Base-by-base conservation (phyloP, 2,797 vertebrate species). In the Pipistrellus kuhlii region DNA sequence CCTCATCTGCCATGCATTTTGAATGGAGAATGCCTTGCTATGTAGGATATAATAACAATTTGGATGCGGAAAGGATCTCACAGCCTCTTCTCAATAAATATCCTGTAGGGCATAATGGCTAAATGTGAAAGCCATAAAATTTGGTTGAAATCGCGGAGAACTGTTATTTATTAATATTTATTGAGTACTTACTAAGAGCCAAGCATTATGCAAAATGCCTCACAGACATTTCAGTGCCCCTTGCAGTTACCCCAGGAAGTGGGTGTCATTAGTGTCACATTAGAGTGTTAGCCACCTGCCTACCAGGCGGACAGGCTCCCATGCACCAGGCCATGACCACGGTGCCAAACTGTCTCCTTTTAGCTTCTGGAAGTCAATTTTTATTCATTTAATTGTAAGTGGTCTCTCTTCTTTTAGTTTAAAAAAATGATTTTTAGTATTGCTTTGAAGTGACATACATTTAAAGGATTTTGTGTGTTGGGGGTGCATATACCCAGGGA, bases 101-200 rank as follows among this genome's bases (percentile, higher is more conserved):
- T 21, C 68, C 32, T 18, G 27, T 46, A 32, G 72, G 64, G 25
- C 55, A 0, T n/a, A 35, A 51, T 30, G 27, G 32, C 35, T 64
- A 15, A 68, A 55, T 20, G 12, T 1, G 51, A 88, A 93, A 69
- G 51, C 84, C n/a, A 2, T 46, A 46, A 30, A 46, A 10, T 88
- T 82, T 68, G 83, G 69, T 91, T 69, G 80, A 59, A 73, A 66
- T 73, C 6, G 10, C 41, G 57, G 14, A 44, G 15, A 77, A 38
- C 68, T 41, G 5, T 82, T 85, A 20, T 27, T 69, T 87, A 72
- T 59, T 86, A 38, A n/a, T 81, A 73, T 92, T 85, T 90, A 46
- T 55, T 17, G 62, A 57, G 15, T 30, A 35, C 41, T 89, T 77
- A 11, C 53, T 15, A 15, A 55, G 82, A 72, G 44, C 14, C 11